A percentile compares a stretch with the other conserved stretches of the same genome.
Evolutionary conservation across 2,797 vertebrate genomes (phyloP).

Genomic region (Phalanger gymnotis): DNA sequence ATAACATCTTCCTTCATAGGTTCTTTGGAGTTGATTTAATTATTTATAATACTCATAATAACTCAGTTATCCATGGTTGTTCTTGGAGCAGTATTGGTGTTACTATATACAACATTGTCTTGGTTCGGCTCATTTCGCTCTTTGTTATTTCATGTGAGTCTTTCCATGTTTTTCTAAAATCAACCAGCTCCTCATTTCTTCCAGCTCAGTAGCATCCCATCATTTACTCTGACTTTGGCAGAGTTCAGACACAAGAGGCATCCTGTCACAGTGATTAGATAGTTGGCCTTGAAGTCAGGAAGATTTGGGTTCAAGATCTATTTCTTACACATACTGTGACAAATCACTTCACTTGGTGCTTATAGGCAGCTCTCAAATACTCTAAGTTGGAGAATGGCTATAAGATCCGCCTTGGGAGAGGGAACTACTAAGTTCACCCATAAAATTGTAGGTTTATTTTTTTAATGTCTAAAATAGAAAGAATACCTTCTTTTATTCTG

Average conservation of each 20-base stretch:
- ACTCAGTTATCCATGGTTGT: background rate
- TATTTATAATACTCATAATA: background rate
- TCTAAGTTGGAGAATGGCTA: background rate
- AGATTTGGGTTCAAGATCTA: background rate
- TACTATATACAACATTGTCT: background rate
- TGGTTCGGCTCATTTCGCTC: background rate
- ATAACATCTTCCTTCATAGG: background rate
- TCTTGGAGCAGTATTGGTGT: background rate
- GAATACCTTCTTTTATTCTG: background rate
- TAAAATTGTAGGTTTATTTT: background rate
- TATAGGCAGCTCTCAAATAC: background rate
- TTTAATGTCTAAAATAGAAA: background rate
- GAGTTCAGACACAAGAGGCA: background rate
- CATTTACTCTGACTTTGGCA: background rate
- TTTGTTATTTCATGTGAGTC: background rate
- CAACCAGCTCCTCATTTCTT: background rate
- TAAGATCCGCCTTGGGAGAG: background rate
- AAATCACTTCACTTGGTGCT: background rate
- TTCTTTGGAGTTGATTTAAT: background rate
- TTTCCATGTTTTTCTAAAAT: background rate
- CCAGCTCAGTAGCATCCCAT: background rate
- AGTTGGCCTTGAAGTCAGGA: background rate
- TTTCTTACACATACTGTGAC: background rate
- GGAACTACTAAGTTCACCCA: background rate
- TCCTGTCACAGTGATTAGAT: background rate